Conservation (phyloP, 2,888 invertebrate species). For the Pecten maximus region DNA sequence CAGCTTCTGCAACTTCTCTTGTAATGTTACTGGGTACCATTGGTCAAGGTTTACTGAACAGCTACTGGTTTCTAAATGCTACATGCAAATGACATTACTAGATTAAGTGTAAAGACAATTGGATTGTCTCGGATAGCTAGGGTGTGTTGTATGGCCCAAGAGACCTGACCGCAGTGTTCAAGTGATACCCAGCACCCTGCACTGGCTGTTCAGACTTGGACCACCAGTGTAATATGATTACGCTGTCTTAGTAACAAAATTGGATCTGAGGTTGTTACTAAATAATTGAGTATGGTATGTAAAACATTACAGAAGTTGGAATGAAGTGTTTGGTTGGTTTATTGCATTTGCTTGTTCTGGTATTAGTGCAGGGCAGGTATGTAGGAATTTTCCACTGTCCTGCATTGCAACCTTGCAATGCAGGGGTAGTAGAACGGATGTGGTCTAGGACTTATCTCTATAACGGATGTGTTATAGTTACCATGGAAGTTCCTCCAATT, state of each 20-base stretch:
- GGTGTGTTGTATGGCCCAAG: background rate
- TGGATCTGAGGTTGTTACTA: constrained; percentile 7
- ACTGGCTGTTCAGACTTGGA: background rate
- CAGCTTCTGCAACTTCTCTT: background rate
- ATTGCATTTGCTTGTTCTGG: background rate
- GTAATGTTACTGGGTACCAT: background rate
- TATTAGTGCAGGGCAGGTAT: background rate
- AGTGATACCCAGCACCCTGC: background rate
- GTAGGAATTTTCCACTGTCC: constrained; percentile 15
- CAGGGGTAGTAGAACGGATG: background rate
- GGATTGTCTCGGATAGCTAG: background rate
- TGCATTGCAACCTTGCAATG: constrained; percentile 8
- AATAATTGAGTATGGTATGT: constrained; percentile 22
- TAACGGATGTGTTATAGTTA: background rate
- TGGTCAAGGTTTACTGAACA: background rate
- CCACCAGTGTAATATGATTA: background rate
- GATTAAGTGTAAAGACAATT: background rate
- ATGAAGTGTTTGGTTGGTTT: background rate
- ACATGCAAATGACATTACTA: background rate
- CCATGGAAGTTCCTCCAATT: background rate
- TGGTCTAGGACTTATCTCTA: background rate
- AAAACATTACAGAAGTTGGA: background rate
- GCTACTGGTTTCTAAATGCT: background rate
- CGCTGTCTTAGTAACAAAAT: constrained; percentile 28
- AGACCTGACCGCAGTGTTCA: background rate